A percentile compares a stretch with the other conserved stretches of the same genome.
Evolutionary conservation across 2,113 vertebrate species (phyloP).

Genomic region (Heloderma charlesbogerti): DNA sequence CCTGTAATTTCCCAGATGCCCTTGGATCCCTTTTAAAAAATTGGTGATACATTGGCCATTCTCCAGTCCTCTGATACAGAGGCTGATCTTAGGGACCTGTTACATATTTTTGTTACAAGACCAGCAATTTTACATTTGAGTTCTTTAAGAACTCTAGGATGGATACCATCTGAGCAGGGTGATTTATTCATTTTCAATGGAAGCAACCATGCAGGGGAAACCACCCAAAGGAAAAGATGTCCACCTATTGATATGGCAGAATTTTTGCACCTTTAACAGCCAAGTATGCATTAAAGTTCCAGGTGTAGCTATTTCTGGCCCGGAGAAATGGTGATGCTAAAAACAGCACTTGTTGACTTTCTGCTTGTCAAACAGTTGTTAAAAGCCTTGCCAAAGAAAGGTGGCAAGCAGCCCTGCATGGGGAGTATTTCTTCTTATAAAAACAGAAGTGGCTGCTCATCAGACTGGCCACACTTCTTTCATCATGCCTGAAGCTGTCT

Average conservation of each 20-base stretch:
- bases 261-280: background rate
- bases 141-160: too few species aligned
- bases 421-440: background rate
- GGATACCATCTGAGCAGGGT: too few species aligned
- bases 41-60: too few species aligned
- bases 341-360: background rate
- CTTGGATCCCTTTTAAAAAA: too few species aligned
- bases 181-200: too few species aligned
- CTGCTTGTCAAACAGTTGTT: background rate
- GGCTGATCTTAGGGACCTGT: too few species aligned
- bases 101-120: too few species aligned
- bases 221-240: background rate
- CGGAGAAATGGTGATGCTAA: background rate
- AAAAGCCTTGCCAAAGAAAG: background rate
- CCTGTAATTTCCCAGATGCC: too few species aligned
- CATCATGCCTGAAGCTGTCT: background rate
- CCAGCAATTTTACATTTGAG: too few species aligned
- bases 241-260: background rate
- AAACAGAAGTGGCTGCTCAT: background rate
- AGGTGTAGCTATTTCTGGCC: background rate
- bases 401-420: background rate
- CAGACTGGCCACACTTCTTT: background rate
- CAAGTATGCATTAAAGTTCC: background rate
- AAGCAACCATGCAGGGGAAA: background rate
- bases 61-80: too few species aligned